Percentiles rank a stretch among this genome's conserved stretches.
Conservation (phyloP, 2,888 invertebrate species). For the Cephus pygmeus region DNA sequence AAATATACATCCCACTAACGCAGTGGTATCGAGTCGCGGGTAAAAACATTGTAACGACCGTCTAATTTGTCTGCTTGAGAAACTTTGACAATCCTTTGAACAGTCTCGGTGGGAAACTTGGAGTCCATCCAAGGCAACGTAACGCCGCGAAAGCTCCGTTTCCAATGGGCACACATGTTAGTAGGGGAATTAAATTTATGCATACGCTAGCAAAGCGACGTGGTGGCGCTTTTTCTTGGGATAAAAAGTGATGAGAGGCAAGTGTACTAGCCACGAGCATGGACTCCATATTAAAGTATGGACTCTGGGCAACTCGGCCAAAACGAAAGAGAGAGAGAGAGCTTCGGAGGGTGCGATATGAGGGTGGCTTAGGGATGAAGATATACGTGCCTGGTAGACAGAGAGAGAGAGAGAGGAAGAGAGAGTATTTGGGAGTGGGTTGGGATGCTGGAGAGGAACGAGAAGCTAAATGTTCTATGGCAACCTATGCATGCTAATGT, state of each 20-base stretch:
- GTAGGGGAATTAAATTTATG: conserved; percentile 41
- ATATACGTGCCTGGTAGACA: conserved; percentile 8
- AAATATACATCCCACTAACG: not conserved
- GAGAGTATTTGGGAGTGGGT: not conserved
- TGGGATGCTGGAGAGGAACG: conserved; percentile 7
- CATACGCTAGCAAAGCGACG: conserved; percentile 21
- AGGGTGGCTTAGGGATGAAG: conserved; percentile 4
- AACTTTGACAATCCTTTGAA: not conserved
- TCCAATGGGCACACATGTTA: not conserved
- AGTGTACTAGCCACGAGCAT: not conserved
- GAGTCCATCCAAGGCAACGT: not conserved
- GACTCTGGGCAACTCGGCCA: not conserved
- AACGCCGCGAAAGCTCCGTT: not conserved
- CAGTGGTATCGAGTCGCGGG: not conserved
- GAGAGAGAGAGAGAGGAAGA: conserved; percentile 8
- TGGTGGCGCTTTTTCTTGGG: conserved; percentile 15
- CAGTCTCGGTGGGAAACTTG: not conserved
- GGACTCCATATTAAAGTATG: not conserved
- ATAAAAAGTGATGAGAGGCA: conserved; percentile 41
- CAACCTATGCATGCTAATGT: conserved; percentile 62
- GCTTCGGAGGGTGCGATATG: conserved; percentile 21
- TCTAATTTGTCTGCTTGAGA: not conserved
- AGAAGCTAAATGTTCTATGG: conserved; percentile 52
- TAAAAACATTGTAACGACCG: not conserved
- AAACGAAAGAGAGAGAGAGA: conserved; percentile 29